Percentiles rank a stretch among this genome's conserved stretches.
Conservation (phyloP, 2,888 invertebrate genomes). For the Rhopalosiphum nymphaeae region DNA sequence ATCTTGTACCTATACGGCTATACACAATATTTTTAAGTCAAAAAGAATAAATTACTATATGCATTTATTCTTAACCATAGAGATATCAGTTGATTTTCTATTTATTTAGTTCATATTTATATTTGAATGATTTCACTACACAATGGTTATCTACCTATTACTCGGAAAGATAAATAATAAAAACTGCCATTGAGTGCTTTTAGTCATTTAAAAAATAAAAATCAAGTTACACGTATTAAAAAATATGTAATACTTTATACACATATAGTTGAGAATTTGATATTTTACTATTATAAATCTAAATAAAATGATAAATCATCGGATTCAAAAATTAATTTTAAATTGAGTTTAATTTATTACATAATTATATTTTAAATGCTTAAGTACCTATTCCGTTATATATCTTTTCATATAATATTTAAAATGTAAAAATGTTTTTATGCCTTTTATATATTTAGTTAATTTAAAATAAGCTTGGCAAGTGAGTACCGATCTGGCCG, state of each 20-base stretch:
- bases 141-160: neutral
- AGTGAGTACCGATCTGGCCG: too few species aligned
- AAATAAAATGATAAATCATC: neutral
- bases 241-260: neutral
- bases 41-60: neutral
- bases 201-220: neutral
- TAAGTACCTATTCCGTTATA: neutral
- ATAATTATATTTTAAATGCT: neutral
- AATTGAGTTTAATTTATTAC: neutral
- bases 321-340: neutral
- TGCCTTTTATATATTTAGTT: neutral
- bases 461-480: neutral
- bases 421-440: neutral
- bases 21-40: neutral
- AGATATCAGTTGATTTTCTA: neutral
- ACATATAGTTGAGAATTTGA: neutral
- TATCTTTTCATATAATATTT: neutral
- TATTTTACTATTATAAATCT: neutral
- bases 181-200: neutral
- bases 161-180: neutral
- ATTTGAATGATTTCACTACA: neutral
- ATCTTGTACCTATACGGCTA: neutral
- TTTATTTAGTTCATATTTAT: neutral
- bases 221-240: neutral
- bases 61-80: neutral